These are phyloP conservation scores for Scaptomyza graminum DNA, from an alignment of 1,140 invertebrate genomes.

Conservation along the genomic window DNA sequence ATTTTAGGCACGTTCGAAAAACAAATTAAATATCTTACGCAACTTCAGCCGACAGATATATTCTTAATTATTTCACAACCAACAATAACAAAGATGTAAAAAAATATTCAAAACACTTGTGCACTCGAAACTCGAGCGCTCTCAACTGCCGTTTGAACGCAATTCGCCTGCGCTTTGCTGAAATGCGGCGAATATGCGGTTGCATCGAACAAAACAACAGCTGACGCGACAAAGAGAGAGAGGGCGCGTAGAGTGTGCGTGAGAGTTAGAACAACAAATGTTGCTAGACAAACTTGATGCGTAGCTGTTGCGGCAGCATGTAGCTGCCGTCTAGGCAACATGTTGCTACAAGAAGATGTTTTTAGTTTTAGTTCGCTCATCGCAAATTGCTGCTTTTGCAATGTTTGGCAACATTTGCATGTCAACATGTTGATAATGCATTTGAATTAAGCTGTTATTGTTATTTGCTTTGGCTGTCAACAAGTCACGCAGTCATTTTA, in stretches of 20 bases:
- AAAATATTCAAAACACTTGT: not conserved
- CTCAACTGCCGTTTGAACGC: not conserved
- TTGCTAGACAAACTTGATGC: conserved; percentile 10
- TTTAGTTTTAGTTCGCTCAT: too few species aligned
- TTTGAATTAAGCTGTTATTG: conserved; percentile 44
- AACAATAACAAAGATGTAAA: not conserved
- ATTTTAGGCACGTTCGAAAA: not conserved
- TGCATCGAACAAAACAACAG: conserved; percentile 14
- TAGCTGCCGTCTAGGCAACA: not conserved
- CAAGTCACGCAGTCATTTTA: conserved; percentile 26
- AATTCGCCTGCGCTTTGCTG: not conserved
- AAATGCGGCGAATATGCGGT: not conserved
- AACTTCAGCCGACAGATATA: not conserved
- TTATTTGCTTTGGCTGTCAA: conserved; percentile 28
- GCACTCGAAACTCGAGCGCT: not conserved
- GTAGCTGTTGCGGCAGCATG: conserved; percentile 1
- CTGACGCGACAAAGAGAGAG: not conserved
- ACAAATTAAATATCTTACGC: too few species aligned
- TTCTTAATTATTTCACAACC: not conserved
- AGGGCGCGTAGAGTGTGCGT: not conserved
- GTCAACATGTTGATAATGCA: not conserved
- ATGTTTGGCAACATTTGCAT: conserved; percentile 6
- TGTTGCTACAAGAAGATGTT: not conserved
- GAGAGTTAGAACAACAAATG: not conserved
- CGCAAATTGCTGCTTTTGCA: too few species aligned